phyloP scores from a whole-genome alignment of 2,113 vertebrate genomes.

The Cichladusa arquata region DNA sequence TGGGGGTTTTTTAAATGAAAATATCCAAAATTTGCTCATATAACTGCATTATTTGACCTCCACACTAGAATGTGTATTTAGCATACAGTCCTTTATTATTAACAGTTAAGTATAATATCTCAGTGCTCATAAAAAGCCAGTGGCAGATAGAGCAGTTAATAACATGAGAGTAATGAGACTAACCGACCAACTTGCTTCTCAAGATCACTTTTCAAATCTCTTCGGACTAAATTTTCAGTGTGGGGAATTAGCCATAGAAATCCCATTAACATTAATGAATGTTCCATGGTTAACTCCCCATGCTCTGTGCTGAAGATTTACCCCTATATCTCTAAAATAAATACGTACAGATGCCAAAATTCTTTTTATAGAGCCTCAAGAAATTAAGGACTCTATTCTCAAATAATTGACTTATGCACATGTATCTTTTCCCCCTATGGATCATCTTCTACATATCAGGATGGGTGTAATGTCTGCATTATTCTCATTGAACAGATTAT shows the following conservation, averaged over 20 bases:
- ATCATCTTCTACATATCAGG: slow-evolving; percentile 38
- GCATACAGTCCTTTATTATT: not conserved
- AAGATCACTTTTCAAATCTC: slow-evolving; percentile 63
- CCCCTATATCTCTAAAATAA: slow-evolving; percentile 66
- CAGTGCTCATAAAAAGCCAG: slow-evolving; percentile 7
- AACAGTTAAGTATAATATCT: slow-evolving; percentile 23
- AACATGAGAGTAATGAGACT: slow-evolving; percentile 56
- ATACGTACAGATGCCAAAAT: slow-evolving; percentile 56
- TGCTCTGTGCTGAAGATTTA: slow-evolving; percentile 49
- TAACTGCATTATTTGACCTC: not conserved
- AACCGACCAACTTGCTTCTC: slow-evolving; percentile 42
- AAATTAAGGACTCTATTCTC: slow-evolving; percentile 52
- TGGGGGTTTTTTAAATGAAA: not conserved
- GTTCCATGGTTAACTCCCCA: slow-evolving; percentile 53
- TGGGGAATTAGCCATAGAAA: slow-evolving; percentile 67
- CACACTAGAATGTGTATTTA: not conserved
- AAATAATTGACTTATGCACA: slow-evolving; percentile 45
- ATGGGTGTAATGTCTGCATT: slow-evolving; percentile 50
- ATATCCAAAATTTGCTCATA: not conserved
- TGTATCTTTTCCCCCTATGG: not conserved
- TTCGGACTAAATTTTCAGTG: slow-evolving; percentile 67
- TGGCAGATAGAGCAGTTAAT: slow-evolving; percentile 51
- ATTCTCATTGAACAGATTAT: slow-evolving; percentile 67
- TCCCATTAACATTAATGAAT: slow-evolving; percentile 64
- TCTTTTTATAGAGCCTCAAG: slow-evolving; percentile 46